Conservation (phyloP, 2,888 invertebrate species). For the Rhamnusium bicolor region DNA sequence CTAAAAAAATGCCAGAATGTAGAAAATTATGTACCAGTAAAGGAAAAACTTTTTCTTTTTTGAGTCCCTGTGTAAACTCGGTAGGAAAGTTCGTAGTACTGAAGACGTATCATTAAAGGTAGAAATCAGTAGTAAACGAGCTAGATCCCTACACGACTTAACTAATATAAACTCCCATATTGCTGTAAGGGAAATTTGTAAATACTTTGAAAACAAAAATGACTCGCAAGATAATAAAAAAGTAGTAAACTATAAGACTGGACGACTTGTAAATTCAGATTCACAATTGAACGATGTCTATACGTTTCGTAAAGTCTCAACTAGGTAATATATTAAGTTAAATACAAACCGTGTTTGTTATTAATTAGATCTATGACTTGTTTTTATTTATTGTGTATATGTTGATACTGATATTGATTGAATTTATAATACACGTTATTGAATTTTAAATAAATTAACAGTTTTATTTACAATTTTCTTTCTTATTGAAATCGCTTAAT, state of each 20-base stretch:
- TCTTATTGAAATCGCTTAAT: background rate
- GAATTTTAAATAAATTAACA: conserved; percentile 43
- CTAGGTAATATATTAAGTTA: conserved; percentile 29
- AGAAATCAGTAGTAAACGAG: conserved; percentile 72
- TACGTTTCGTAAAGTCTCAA: conserved; percentile 46
- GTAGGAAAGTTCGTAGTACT: conserved; percentile 77
- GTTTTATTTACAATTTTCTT: conserved; percentile 25
- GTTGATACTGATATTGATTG: conserved; percentile 13
- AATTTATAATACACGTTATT: conserved; percentile 37
- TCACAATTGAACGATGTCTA: conserved; percentile 44
- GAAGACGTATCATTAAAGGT: conserved; percentile 75
- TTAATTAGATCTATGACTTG: conserved; percentile 11
- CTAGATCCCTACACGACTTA: conserved; percentile 79
- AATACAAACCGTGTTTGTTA: background rate
- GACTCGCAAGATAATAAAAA: conserved; percentile 49
- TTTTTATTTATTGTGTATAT: conserved; percentile 41
- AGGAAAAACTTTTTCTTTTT: conserved; percentile 81
- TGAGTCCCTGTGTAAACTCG: conserved; percentile 79
- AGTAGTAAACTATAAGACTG: conserved; percentile 21
- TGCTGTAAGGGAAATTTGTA: conserved; percentile 79
- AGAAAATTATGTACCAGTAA: conserved; percentile 80
- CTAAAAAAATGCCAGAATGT: conserved; percentile 74
- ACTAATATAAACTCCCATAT: conserved; percentile 70
- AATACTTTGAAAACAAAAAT: conserved; percentile 78
- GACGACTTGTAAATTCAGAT: conserved; percentile 41